Evolutionary conservation across 2,888 invertebrate species (phyloP), one percentile per base, ranked within the genome.

Genomic region (Leptura quadrifasciata): DNA sequence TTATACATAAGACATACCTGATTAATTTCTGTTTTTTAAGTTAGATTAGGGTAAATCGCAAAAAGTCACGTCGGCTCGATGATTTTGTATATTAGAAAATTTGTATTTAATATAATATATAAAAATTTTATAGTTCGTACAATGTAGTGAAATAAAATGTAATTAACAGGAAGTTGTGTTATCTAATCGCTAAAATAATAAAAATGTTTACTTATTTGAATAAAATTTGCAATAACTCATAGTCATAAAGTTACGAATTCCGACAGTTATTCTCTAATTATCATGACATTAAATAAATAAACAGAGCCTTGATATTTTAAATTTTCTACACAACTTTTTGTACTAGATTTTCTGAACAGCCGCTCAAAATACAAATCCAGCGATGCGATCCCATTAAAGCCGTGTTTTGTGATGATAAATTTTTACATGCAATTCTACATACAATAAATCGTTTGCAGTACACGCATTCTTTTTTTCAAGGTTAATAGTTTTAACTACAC

Each of bases 191-290:
- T 47, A 47, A 47, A n/a, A 47, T 47, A 47, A 47, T 47, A 47
- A 47, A 47, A 3, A n/a, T 47, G 47, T 47, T 47, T 47, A 47
- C 47, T 47, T 47, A 47, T 47, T 47, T 47, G 47, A 47, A 47
- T 47, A 47, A n/a, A 47, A 47, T 47, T 47, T 47, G 47, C 47
- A 47, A 47, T 47, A 47, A 47, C 47, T 47, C 47, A 47, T 47
- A 47, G 17, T 47, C 47, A 47, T 47, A 47, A 47, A 47, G 5
- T 47, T 47, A 47, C n/a, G 47, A 47, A n/a, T 47, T 47, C 47
- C 47, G 47, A 47, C 47, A 17, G 47, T 47, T 47, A n/a, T n/a
- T 47, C n/a, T 47, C 47, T 47, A 47, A 47, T 47, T 47, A 47
- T 47, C 47, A 47, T 47, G 47, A 47, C n/a, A 47, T 47, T 47